Evolutionary conservation across 2,888 invertebrate species (phyloP), one percentile per base, ranked within the genome.

Genomic region (Pterostichus madidus): DNA sequence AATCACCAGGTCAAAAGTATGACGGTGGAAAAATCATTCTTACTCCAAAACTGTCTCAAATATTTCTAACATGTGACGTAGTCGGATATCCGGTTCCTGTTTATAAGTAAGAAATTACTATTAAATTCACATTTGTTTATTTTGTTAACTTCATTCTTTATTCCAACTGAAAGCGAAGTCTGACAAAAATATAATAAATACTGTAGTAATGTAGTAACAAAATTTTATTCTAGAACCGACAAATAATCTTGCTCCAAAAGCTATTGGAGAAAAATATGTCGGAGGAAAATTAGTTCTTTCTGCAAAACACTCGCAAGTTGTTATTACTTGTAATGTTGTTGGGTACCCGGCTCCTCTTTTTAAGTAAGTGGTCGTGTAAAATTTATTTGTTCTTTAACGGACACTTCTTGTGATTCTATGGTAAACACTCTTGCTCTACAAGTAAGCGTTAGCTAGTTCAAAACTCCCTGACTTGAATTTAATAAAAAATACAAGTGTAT

Each of bases 51-150:
- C 89, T 88, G 84, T 88, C 89, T 85, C 90, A 91, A 86, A 92
- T 93, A 85, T 94, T 93, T 89, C 90, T 95, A 88, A 92, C 93
- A 86, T 95, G 95, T 89, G 93, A 93, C 89, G 93, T 94, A 85
- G 93, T 93, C 88, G 94, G 93, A 87, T 94, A 91, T 88, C 95
- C 95, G 84, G 93, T 92, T 85, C 95, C 95, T 84, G 87, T 92
- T 86, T 94, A 92, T 92, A 93, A 94, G 95, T 95, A 93, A 92
- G 92, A 68, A 56, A 64, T 64, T 24, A 59, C 8, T 17, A 15
- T 56, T 24, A 24, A 24, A 24, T 24, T 24, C 3, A 24, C 24
- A 2, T 3, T 24, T 24, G 24, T 24, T 24, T 1, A 24, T 24
- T 24, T 2, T 24, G 24, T 24, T 24, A 24, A 24, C 3, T 24